Evolutionary conservation across 1,140 invertebrate species (phyloP), one percentile per base, ranked within the genome.

Genomic region (Zaprionus capensis): DNA sequence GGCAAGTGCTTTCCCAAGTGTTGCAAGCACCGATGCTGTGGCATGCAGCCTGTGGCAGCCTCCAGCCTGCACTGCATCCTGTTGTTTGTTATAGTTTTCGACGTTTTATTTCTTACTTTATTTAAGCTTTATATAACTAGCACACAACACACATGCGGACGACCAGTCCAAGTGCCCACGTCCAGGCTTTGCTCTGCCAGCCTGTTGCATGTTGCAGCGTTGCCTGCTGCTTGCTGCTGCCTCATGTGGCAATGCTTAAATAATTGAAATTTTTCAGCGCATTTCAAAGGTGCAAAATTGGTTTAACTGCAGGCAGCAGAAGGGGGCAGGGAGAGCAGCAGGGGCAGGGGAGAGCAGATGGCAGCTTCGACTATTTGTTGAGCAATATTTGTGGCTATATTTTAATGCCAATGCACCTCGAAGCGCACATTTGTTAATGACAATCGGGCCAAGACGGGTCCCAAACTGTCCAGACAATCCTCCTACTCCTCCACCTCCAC

Each of bases 31-130:
- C 41, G 46, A 46, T 28, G 38, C 61, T 24, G 72, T 61, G 51
- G 53, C 69, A 65, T 44, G 66, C 66, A 22, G 31, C n/a, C 24
- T 61, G 56, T 26, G 7, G 36, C 44, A 36, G 59, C 36, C 20
- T 41, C 17, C 17, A 17, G n/a, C 5, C 15, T 66, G 38, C 41
- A 64, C 72, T 81, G 83, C 81, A 90, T 90, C 85, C 86, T 90
- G 85, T 90, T 90, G 85, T 90, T 90, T 88, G 85, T 90, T 88
- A 90, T 87, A 88, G 70, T 87, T 81, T 81, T 65, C 68, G 44
- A 81, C 77, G 78, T 81, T 87, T 88, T 88, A 90, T 90, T 88
- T 90, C 85, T 88, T 90, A 80, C 64, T 90, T 82, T 51, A 51
- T 51, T 82, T 80, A 51, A 65, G 55, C 65, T 88, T 88, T 88